Evolutionary conservation across 2,797 vertebrate species (phyloP).

Genomic region (Brachyalestes nurse): DNA sequence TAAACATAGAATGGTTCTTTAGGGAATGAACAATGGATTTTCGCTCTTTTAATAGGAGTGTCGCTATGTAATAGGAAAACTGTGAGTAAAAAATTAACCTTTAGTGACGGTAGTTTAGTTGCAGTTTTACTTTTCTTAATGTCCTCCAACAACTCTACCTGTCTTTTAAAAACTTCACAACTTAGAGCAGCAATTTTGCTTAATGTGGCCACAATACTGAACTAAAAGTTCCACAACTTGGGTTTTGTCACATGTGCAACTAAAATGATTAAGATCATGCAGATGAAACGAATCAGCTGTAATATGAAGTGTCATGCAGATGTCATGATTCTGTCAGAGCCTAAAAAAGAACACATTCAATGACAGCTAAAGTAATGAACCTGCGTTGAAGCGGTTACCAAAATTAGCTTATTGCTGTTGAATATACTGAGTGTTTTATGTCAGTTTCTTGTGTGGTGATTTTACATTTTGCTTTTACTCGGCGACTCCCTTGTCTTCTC

Average conservation of each 20-base stretch:
- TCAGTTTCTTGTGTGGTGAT: slow-evolving; percentile 31
- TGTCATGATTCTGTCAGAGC: slow-evolving; percentile 32
- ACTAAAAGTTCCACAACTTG: slow-evolving; percentile 21
- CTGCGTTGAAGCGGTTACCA: slow-evolving; percentile 41
- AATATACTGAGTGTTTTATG: slow-evolving; percentile 34
- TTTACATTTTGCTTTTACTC: slow-evolving; percentile 31
- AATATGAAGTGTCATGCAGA: slow-evolving; percentile 42
- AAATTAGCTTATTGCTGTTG: slow-evolving; percentile 48
- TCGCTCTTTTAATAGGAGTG: too few species aligned
- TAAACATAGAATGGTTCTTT: too few species aligned
- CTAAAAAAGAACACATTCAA: slow-evolving; percentile 25
- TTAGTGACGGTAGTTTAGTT: too few species aligned
- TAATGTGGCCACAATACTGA: not conserved
- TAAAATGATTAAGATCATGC: slow-evolving; percentile 22
- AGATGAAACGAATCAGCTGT: slow-evolving; percentile 40
- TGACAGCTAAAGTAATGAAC: slow-evolving; percentile 48
- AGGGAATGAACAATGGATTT: too few species aligned
- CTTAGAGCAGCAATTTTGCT: slow-evolving; percentile 5
- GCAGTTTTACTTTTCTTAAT: too few species aligned
- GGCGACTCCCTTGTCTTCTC: slow-evolving; percentile 27
- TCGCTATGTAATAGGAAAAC: too few species aligned
- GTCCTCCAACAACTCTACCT: not conserved
- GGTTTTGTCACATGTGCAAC: slow-evolving; percentile 20
- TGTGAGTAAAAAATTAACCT: too few species aligned
- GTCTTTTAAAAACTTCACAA: not conserved